A percentile compares a stretch with the other conserved stretches of the same genome.
Evolutionary conservation across 2,797 vertebrate genomes (phyloP).

Genomic region (Triplophysa yarkandensis): DNA sequence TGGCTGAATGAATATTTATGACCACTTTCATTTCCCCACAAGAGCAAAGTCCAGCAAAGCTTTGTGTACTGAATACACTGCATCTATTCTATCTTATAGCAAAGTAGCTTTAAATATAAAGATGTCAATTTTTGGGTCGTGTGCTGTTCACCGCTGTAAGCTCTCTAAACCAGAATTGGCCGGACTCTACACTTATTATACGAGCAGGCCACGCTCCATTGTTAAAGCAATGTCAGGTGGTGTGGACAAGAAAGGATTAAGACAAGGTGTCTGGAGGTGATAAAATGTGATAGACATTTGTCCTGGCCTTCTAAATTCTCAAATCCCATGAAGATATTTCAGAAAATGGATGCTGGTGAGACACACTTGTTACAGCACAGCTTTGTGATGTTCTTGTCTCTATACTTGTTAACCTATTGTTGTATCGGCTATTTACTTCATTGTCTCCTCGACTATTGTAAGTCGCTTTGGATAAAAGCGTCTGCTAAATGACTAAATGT

Average conservation of each 20-base stretch:
- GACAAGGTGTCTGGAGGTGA: slow-evolving; percentile 30
- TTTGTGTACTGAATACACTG: neutral
- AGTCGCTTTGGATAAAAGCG: too few species aligned
- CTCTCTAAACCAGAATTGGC: slow-evolving; percentile 26
- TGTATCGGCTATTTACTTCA: too few species aligned
- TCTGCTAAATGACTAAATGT: too few species aligned
- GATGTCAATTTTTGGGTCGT: slow-evolving; percentile 34
- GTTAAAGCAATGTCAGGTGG: neutral
- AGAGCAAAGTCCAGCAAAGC: neutral
- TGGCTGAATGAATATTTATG: slow-evolving; percentile 6
- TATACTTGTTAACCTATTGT: too few species aligned
- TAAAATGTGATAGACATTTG: slow-evolving; percentile 33
- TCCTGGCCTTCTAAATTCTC: slow-evolving; percentile 12
- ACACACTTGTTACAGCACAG: neutral
- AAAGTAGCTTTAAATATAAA: neutral
- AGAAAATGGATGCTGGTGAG: neutral
- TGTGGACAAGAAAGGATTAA: slow-evolving; percentile 1
- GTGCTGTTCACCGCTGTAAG: slow-evolving; percentile 10
- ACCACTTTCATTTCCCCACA: neutral
- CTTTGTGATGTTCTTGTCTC: too few species aligned
- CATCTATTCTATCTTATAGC: neutral
- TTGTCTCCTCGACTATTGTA: too few species aligned
- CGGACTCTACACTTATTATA: slow-evolving; percentile 26
- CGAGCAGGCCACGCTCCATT: neutral
- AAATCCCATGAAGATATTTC: neutral